Evolutionary conservation across 2,113 vertebrate genomes (phyloP).

Genomic region (Tetraodon nigroviridis): DNA sequence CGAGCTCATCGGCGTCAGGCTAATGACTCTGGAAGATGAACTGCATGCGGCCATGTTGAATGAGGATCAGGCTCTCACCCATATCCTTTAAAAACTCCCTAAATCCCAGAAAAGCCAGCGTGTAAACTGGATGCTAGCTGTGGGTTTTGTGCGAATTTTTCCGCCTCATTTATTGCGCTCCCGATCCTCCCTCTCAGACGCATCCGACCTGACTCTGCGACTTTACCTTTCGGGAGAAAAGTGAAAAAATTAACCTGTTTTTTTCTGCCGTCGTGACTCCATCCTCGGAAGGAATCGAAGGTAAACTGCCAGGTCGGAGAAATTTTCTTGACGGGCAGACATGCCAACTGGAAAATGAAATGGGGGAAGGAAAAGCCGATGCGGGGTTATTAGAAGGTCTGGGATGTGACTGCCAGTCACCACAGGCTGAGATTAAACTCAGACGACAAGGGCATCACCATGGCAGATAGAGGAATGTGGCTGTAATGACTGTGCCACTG

Average conservation of each 20-base stretch:
- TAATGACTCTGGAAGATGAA: conserved; percentile 82
- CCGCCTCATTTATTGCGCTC: conserved; percentile 22
- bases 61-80: conserved; percentile 77
- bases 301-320: conserved; percentile 41
- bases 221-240: conserved; percentile 18
- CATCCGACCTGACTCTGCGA: conserved; percentile 11
- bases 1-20: conserved; percentile 74
- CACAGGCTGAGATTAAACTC: conserved; percentile 51
- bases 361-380: conserved; percentile 53
- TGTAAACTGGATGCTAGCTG: neutral
- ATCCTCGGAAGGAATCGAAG: conserved; percentile 36
- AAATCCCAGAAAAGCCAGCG: neutral
- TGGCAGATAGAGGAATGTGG: conserved; percentile 59
- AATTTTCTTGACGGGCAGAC: conserved; percentile 44
- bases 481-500: conserved; percentile 48
- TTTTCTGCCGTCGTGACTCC: conserved; percentile 48
- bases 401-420: conserved; percentile 54
- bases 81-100: conserved; percentile 81
- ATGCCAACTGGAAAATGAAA: conserved; percentile 49
- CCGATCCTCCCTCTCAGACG: too few species aligned
- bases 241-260: conserved; percentile 21
- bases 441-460: conserved; percentile 34
- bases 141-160: conserved; percentile 1
- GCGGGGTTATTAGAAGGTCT: conserved; percentile 49
- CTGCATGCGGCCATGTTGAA: conserved; percentile 75